Evolutionary conservation across 2,113 vertebrate species (phyloP).

Genomic region (Psilopogon haemacephalus): DNA sequence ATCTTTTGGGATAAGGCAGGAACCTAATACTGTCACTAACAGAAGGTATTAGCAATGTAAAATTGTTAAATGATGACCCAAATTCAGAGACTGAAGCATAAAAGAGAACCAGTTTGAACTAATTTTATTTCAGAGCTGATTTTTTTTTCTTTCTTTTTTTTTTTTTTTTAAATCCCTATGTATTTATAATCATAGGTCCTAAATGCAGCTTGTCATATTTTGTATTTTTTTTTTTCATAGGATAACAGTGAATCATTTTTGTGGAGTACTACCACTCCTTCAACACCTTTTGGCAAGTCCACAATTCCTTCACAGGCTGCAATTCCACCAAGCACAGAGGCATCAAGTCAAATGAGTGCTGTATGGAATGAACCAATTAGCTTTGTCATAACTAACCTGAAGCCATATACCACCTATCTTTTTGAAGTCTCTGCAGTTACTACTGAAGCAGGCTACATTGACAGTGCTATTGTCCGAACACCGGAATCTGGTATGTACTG

Average conservation of each 20-base stretch:
- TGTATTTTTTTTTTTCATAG: constrained; percentile 69
- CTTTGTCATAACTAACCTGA: constrained; percentile 85
- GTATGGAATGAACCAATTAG: constrained; percentile 91
- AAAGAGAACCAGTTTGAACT: not conserved
- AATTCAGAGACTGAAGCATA: not conserved
- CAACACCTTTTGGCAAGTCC: constrained; percentile 67
- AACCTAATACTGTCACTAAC: not conserved
- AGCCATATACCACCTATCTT: constrained; percentile 91
- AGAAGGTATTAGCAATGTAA: not conserved
- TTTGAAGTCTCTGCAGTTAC: constrained; percentile 98
- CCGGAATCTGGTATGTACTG: constrained; percentile 87
- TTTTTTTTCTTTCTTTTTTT: not conserved
- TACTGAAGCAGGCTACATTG: constrained; percentile 91
- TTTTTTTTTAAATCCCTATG: not conserved
- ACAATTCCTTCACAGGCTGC: constrained; percentile 73
- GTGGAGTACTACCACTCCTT: constrained; percentile 88
- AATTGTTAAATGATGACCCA: not conserved
- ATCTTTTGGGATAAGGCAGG: not conserved
- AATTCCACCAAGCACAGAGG: constrained; percentile 64
- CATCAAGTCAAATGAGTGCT: constrained; percentile 76
- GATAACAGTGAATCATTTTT: constrained; percentile 92
- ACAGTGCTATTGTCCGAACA: constrained; percentile 91
- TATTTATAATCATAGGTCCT: not conserved
- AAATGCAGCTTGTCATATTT: not conserved
- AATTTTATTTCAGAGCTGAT: not conserved